Evolutionary conservation across 2,797 vertebrate species (phyloP), one percentile per base, ranked within the genome.

Genomic region (Psittacula echo): DNA sequence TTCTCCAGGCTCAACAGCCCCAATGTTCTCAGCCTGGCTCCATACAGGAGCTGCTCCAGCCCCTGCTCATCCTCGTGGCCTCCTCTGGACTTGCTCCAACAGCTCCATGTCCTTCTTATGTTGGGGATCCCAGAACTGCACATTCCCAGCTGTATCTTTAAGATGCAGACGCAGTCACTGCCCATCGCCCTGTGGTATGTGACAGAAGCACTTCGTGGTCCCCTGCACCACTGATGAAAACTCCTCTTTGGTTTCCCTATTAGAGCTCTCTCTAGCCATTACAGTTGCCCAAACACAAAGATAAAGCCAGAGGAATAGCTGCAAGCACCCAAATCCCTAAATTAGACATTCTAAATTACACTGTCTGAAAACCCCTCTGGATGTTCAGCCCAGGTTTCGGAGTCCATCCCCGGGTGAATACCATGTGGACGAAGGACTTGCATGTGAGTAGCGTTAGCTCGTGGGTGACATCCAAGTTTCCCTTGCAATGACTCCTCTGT

Each of bases 381-480:
- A 54, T 76, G 89, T 85, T n/a, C 87, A 73, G 34, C 37, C n/a
- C 39, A 26, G 21, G 16, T 54, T 85, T 73, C 50, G 53, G 66
- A 29, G 11, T 56, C 54, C 34, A 10, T n/a, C 11, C 26, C 17
- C 0, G 0, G 10, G 17, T 2, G 16, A 60, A 3, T 13, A 29
- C 17, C 27, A 7, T 9, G 15, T 1, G 19, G 17, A 32, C 0
- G 6, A 20, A 47, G 66, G 30, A 13, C 27, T 88, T 1, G 0
- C 42, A 53, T 0, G 0, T 17, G 34, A 37, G 11, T 11, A 23
- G 44, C 10, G 58, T 86, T 39, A 62, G 22, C 42, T 67, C 4
- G 0, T 50, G 81, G 32, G 23, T 83, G 73, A 12, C 51, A 24
- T 32, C 48, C 66, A 72, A 78, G 20, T 5, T 47, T 61, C 42